Conservation (phyloP, 2,797 vertebrate species). For the Anomalospiza imberbis region DNA sequence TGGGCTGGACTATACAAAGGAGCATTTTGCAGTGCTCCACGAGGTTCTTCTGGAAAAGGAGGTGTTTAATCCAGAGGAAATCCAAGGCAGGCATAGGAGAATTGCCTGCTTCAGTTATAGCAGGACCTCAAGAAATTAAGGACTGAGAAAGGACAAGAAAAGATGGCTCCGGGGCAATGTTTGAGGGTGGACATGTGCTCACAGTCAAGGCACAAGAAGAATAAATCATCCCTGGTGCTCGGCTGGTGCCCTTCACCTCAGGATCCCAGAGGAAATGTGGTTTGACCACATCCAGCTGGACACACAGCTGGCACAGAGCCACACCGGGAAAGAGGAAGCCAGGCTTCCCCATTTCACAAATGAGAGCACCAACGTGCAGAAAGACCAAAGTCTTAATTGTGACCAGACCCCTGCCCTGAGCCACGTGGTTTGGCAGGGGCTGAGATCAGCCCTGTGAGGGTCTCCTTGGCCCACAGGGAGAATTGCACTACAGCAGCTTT, state of each 20-base stretch:
- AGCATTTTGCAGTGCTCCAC: background rate
- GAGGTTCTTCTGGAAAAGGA: background rate
- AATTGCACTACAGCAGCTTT: background rate
- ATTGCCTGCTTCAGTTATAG: background rate
- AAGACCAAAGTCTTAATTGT: background rate
- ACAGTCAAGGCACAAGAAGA: background rate
- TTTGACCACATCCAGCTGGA: background rate
- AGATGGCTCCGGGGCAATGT: accelerated
- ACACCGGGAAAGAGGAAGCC: background rate
- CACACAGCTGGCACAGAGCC: background rate
- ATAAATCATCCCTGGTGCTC: background rate
- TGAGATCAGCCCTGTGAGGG: background rate
- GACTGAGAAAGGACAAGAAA: background rate
- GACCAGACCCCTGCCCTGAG: background rate
- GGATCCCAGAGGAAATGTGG: background rate
- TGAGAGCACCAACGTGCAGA: background rate
- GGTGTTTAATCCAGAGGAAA: background rate
- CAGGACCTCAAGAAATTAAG: background rate
- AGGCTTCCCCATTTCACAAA: background rate
- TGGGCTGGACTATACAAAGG: background rate
- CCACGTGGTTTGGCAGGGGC: background rate
- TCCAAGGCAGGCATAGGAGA: background rate
- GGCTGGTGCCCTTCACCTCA: background rate
- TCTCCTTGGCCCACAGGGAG: background rate
- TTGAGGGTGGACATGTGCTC: background rate